phyloP scores from a whole-genome alignment of 2,888 invertebrate species.

The Ischnus inquisitorius region DNA sequence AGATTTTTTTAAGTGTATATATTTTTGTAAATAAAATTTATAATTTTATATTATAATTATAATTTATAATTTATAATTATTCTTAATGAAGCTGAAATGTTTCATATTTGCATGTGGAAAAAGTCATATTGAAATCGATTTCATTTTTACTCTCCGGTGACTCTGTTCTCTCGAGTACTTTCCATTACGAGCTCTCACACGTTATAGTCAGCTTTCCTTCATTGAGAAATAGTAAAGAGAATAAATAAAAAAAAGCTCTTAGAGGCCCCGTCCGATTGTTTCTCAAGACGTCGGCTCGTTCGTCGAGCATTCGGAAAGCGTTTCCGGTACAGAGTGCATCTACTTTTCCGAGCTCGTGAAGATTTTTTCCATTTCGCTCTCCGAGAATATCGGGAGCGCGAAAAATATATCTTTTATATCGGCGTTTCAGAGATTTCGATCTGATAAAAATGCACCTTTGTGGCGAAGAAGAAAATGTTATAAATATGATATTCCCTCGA shows the following conservation, averaged over 20 bases:
- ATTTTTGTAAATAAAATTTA: too few relatives aligned
- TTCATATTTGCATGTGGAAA: too few relatives aligned
- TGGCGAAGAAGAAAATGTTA: not conserved
- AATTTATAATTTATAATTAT: too few relatives aligned
- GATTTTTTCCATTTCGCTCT: slow-evolving; percentile 34
- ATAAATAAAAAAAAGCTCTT: not conserved
- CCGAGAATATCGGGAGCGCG: not conserved
- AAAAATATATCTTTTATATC: not conserved
- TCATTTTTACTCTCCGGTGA: too few relatives aligned
- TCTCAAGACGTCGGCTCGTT: slow-evolving; percentile 6
- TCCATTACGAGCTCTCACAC: not conserved
- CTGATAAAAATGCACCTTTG: not conserved
- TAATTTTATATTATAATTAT: too few relatives aligned
- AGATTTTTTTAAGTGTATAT: too few relatives aligned
- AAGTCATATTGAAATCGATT: too few relatives aligned
- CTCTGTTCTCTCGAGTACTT: too few relatives aligned
- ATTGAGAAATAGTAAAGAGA: not conserved
- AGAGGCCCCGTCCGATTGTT: slow-evolving; percentile 16
- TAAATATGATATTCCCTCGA: not conserved
- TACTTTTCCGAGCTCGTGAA: slow-evolving; percentile 9
- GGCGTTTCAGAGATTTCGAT: slow-evolving; percentile 1
- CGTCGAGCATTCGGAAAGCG: slow-evolving; percentile 24
- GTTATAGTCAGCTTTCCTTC: not conserved
- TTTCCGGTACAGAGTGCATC: slow-evolving; percentile 44
- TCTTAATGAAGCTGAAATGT: too few relatives aligned